Conservation (phyloP, 2,797 vertebrate species). For the Chelon labrosus region DNA sequence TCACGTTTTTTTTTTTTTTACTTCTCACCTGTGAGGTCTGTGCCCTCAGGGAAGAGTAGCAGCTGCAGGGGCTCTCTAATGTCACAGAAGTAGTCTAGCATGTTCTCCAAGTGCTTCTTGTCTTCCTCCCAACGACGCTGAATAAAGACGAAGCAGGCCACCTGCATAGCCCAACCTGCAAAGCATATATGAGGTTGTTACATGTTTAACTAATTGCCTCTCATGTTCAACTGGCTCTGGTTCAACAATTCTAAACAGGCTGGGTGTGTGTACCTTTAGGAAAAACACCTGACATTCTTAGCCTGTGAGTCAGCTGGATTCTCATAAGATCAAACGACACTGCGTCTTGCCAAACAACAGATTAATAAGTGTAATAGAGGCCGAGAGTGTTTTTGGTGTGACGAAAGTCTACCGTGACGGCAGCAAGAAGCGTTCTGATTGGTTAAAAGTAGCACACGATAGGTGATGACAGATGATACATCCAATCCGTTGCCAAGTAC, state of each 20-base stretch:
- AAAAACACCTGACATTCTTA: neutral
- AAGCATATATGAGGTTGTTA: constrained; percentile 36
- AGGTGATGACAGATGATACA: too few species aligned
- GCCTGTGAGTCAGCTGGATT: too few species aligned
- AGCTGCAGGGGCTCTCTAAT: constrained; percentile 96
- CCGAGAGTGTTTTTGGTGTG: too few species aligned
- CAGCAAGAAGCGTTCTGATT: too few species aligned
- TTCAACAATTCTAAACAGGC: neutral
- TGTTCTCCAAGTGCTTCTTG: constrained; percentile 91
- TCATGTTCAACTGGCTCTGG: constrained; percentile 1
- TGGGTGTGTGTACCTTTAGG: neutral
- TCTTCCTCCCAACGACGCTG: constrained; percentile 95
- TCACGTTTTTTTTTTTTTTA: constrained; percentile 3
- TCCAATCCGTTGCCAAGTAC: too few species aligned
- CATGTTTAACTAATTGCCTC: constrained; percentile 9
- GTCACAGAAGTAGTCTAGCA: constrained; percentile 97
- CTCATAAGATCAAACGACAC: too few species aligned
- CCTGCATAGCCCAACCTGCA: constrained; percentile 98
- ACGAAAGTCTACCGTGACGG: too few species aligned
- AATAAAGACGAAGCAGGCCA: constrained; percentile 96
- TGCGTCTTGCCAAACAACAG: too few species aligned
- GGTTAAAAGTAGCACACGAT: too few species aligned
- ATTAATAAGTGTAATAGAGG: too few species aligned
- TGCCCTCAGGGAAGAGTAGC: constrained; percentile 97
- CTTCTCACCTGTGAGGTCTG: constrained; percentile 94